A percentile compares a stretch with the other conserved stretches of the same genome.
Evolutionary conservation across 2,113 vertebrate genomes (phyloP).

Genomic region (Pterocles gutturalis): DNA sequence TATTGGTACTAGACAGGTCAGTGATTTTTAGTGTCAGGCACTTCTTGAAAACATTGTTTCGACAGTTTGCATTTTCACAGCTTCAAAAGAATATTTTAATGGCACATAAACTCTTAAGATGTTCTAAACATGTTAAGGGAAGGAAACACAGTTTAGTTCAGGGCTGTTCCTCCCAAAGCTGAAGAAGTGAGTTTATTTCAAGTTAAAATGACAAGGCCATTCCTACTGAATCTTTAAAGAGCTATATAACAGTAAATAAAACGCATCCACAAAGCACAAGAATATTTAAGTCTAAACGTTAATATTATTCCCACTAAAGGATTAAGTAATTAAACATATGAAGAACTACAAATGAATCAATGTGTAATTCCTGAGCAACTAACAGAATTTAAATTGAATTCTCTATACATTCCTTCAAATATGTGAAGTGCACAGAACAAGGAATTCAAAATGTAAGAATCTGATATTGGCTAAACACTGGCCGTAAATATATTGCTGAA

Average conservation of each 20-base stretch:
- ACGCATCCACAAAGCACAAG: not conserved
- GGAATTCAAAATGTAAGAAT: not conserved
- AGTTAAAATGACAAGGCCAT: not conserved
- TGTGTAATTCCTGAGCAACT: not conserved
- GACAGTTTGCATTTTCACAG: not conserved
- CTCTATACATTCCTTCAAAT: not conserved
- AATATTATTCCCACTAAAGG: not conserved
- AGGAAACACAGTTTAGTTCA: not conserved
- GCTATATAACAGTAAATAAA: not conserved
- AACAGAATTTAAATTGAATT: not conserved
- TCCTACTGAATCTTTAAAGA: not conserved
- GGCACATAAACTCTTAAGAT: not conserved
- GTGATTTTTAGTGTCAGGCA: not conserved
- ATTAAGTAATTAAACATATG: not conserved
- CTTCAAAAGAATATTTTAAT: slow-evolving; percentile 9
- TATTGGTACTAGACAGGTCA: not conserved
- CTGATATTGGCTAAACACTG: not conserved
- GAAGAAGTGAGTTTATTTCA: not conserved
- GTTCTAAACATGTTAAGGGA: not conserved
- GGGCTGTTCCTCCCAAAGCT: not conserved
- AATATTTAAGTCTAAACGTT: not conserved
- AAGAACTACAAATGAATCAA: not conserved
- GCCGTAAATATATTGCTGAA: not conserved
- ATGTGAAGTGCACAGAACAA: not conserved
- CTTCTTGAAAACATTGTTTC: not conserved